Conservation (phyloP, 2,797 vertebrate genomes). For the Anisognathus igniventris region DNA sequence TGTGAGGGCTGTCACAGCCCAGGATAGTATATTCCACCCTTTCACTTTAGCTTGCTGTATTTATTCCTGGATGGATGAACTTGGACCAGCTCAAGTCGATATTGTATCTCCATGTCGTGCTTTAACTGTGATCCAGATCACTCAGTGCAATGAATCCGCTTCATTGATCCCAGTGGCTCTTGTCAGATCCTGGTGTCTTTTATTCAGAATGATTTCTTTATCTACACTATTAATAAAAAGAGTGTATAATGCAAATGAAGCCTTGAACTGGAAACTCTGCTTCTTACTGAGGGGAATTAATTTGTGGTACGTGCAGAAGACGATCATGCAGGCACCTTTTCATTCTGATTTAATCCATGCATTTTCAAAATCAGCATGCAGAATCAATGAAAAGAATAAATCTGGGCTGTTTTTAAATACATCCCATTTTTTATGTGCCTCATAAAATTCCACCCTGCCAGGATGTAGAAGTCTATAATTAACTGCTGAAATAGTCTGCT, state of each 20-base stretch:
- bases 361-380: background rate
- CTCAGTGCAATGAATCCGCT: background rate
- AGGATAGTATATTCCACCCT: background rate
- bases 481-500: background rate
- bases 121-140: background rate
- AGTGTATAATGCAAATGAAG: background rate
- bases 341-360: background rate
- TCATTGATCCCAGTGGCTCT: background rate
- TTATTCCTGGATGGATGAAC: background rate
- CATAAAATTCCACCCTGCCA: background rate
- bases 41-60: background rate
- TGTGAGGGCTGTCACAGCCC: background rate
- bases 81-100: background rate
- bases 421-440: background rate
- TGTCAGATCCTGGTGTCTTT: background rate
- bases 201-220: background rate
- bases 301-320: background rate
- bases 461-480: background rate
- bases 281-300: background rate
- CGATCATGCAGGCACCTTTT: background rate
- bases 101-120: background rate
- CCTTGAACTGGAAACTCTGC: background rate
- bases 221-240: background rate
- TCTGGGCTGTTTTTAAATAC: background rate
- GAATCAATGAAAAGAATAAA: background rate